Evolutionary conservation across 2,888 invertebrate genomes (phyloP), one percentile per base, ranked within the genome.

Genomic region (Anagyrus pseudococci): DNA sequence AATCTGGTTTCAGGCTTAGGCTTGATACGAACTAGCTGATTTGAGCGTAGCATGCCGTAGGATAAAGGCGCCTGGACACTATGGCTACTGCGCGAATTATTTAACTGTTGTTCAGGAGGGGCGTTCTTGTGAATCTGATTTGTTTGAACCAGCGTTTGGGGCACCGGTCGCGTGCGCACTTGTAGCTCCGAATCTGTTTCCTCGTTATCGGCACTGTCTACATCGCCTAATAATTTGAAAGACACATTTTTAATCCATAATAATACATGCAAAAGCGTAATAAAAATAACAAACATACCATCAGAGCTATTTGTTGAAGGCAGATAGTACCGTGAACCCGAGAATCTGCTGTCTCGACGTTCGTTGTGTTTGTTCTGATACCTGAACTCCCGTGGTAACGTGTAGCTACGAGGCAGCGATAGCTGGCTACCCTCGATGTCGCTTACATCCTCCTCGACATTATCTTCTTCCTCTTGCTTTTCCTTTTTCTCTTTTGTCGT

Each of bases 261-360:
- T n/a, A n/a, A n/a, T n/a, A n/a, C n/a, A n/a, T 43, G 17, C 13
- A 43, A 44, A 10, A 46, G 20, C 17, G 17, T 2, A 15, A 17
- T 1, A 2, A 22, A 23, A 20, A 29, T 41, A n/a, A n/a, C 2
- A 37, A 37, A 73, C 77, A 81, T 77, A 90, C 93, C 93, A 75
- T 93, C 93, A 71, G 93, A 93, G 73, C 93, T 93, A 75, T 94
- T 93, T 40, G 92, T 93, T 70, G 92, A 92, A 10, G 90, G 89
- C 22, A 91, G 85, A 72, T 89, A 89, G 67, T 89, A 87, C 2
- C 78, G 75, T 8, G 79, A 76, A 4, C 76, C 69, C 23, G 73
- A 82, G 67, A 87, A 84, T 64, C 88, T 82, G 58, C 86, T 84
- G 37, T 83, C 83, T 58, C 82, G 75, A 23, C 69, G 70, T 4